Conservation (phyloP, 92 coral and sea anemone genomes). For the Epizoanthus stellaris region DNA sequence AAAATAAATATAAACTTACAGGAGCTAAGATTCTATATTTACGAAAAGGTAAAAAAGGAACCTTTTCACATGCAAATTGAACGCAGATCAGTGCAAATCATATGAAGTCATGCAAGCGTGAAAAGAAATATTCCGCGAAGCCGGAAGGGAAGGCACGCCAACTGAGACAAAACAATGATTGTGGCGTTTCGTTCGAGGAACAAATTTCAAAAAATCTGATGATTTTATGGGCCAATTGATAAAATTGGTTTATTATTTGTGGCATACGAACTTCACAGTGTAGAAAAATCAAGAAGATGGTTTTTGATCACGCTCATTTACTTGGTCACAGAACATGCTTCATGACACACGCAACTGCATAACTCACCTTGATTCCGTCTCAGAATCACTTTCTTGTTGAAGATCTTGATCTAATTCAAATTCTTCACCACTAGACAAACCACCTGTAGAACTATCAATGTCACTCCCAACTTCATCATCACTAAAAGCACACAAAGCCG, state of each 20-base stretch:
- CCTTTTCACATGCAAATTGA: too few relatives aligned
- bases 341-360: not conserved
- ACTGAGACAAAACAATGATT: too few relatives aligned
- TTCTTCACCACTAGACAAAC: not conserved
- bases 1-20: too few relatives aligned
- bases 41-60: too few relatives aligned
- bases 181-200: too few relatives aligned
- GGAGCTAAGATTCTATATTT: too few relatives aligned
- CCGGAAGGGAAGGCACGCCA: too few relatives aligned
- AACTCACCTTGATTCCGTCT: conserved; percentile 1
- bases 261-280: not conserved
- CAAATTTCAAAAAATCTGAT: too few relatives aligned
- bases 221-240: too few relatives aligned
- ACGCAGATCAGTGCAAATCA: too few relatives aligned
- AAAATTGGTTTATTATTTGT: not conserved
- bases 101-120: too few relatives aligned
- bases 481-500: not conserved
- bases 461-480: not conserved
- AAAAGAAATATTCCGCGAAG: too few relatives aligned
- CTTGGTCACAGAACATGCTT: not conserved
- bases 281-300: not conserved
- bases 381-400: not conserved
- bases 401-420: conserved; percentile 2
- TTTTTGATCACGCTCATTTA: not conserved
- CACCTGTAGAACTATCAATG: not conserved